A percentile compares a stretch with the other conserved stretches of the same genome.
Conservation (phyloP, 2,797 vertebrate species). For the Sphenopsis melanotis region DNA sequence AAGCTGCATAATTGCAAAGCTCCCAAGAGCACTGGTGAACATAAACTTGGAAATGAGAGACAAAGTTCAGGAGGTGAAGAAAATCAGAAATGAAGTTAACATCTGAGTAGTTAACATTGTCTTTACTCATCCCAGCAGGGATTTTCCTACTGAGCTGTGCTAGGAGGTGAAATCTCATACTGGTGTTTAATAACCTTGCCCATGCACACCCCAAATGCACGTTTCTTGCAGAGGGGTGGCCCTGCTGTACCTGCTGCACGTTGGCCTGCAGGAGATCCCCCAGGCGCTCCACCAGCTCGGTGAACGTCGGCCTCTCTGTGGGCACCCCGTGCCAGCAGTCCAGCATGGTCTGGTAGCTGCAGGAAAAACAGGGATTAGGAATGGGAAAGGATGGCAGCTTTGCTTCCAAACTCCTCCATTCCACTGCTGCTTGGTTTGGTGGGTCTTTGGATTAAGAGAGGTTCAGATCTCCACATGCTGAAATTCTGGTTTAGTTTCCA, state of each 20-base stretch:
- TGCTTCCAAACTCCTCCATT: background rate
- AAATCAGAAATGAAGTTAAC: background rate
- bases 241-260: slow-evolving; percentile 84
- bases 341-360: slow-evolving; percentile 93
- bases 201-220: fast-evolving
- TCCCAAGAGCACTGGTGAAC: background rate
- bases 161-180: background rate
- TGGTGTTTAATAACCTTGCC: fast-evolving
- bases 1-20: background rate
- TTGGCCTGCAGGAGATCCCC: slow-evolving; percentile 93
- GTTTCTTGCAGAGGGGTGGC: fast-evolving
- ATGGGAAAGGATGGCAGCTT: background rate
- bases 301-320: slow-evolving; percentile 85
- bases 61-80: background rate
- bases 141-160: background rate
- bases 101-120: background rate
- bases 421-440: background rate
- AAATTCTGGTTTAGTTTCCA: background rate
- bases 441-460: background rate
- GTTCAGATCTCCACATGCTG: background rate
- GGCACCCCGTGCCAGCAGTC: slow-evolving; percentile 89
- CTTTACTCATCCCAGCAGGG: background rate
- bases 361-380: background rate
- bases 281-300: slow-evolving; percentile 85
- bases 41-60: background rate